Base-by-base conservation (phyloP, 2,113 vertebrate species). In the Dicrurus megarhynchus region DNA sequence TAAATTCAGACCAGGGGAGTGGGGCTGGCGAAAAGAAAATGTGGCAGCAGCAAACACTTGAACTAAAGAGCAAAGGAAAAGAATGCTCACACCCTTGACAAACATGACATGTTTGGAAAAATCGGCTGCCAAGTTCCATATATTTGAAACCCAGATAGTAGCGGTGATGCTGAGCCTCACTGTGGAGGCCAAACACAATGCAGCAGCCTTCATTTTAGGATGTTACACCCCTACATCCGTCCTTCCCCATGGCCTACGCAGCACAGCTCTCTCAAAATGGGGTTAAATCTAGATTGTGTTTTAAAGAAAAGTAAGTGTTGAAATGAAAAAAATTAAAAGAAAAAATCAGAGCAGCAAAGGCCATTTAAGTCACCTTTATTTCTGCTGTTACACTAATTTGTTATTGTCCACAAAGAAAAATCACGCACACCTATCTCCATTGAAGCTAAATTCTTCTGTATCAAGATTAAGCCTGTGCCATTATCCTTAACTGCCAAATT, bases 401-500 rank as follows among this genome's bases (percentile, higher is more conserved):
- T 47, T 57, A 80, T 15, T 30, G 35, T 41, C 21, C 50, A 86
- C 46, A 30, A 44, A 67, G 89, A 87, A 91, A 91, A 47, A 67
- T 73, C 52, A 76, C 1, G 3, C 33, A 61, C 19, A 37, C 21
- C 1, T 53, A 75, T 73, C n/a, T 70, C 57, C 20, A 50, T 0
- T 80, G 35, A 89, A 52, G 24, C 24, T 49, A 57, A 93, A 71
- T 69, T 88, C 37, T 86, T 75, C 71, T 46, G 9, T 53, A 82
- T 74, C 59, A 86, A 78, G 83, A 91, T 67, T 61, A 90, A 92
- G 37, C 11, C 59, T 61, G 35, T 70, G 44, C 39, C 44, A 76
- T 82, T 71, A 91, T 67, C 42, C 81, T 76, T 75, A 90, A 92
- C 42, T 74, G 83, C 10, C 57, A 83, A 79, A 88, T 77, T 69